These are phyloP conservation scores for Eretmochelys imbricata DNA, from an alignment of 2,113 vertebrate genomes.

Conservation along the genomic window DNA sequence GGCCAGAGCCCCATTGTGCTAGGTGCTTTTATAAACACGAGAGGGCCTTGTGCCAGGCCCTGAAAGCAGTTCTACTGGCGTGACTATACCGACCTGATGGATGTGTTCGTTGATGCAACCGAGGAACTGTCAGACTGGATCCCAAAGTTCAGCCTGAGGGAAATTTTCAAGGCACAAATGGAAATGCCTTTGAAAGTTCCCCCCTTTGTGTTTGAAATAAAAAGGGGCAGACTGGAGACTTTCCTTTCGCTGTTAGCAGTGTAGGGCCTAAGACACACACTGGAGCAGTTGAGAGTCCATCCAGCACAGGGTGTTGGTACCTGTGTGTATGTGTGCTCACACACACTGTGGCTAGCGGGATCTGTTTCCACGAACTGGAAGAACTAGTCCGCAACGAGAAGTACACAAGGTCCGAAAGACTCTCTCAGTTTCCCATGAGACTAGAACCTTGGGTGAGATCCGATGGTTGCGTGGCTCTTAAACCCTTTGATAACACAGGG, in stretches of 20 bases:
- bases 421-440: neutral
- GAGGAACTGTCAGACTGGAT: neutral
- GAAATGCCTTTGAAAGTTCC: neutral
- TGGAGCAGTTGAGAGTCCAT: neutral
- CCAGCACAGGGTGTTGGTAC: neutral
- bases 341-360: neutral
- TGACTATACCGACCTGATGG: neutral
- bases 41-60: neutral
- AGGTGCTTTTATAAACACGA: no score
- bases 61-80: neutral
- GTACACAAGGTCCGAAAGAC: neutral
- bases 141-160: neutral
- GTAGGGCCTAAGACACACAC: neutral
- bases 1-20: neutral
- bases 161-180: neutral
- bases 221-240: neutral
- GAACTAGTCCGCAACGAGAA: neutral
- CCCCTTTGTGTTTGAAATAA: neutral
- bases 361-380: neutral
- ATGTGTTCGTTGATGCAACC: neutral
- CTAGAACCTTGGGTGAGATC: neutral
- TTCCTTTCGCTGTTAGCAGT: neutral
- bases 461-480: neutral
- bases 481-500: neutral
- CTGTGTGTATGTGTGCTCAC: fast-evolving